These are phyloP conservation scores for Drosophila ficusphila DNA, from an alignment of 1,140 invertebrate species.

Conservation along the genomic window DNA sequence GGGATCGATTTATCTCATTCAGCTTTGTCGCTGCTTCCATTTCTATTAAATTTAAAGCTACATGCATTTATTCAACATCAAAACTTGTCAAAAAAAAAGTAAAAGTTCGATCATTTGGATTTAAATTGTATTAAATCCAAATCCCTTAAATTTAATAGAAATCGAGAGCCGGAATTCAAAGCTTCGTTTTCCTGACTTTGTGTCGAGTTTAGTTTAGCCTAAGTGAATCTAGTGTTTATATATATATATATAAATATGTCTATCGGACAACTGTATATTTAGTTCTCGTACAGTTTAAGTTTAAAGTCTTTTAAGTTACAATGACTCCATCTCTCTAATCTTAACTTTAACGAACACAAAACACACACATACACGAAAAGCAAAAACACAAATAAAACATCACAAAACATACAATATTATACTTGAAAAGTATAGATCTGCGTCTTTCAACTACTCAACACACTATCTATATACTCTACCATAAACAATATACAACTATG, in stretches of 20 bases:
- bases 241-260: constrained; percentile 55
- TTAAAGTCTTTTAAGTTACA: constrained; percentile 62
- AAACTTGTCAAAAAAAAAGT: neutral
- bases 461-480: constrained; percentile 36
- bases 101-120: neutral
- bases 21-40: neutral
- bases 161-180: neutral
- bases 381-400: constrained; percentile 50
- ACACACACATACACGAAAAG: constrained; percentile 30
- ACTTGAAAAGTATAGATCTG: constrained; percentile 63
- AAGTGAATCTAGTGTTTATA: constrained; percentile 81
- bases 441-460: constrained; percentile 47
- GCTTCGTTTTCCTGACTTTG: constrained; percentile 41
- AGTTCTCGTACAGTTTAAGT: constrained; percentile 75
- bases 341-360: constrained; percentile 38
- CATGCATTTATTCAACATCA: too few species aligned
- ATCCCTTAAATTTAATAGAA: constrained; percentile 1
- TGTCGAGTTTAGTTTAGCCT: constrained; percentile 71
- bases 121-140: neutral
- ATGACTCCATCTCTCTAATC: constrained; percentile 63
- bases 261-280: constrained; percentile 65
- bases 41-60: neutral
- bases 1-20: constrained; percentile 9
- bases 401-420: constrained; percentile 57
- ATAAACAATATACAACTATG: constrained; percentile 26